Conservation (phyloP, 2,113 vertebrate species). For the Numida meleagris region DNA sequence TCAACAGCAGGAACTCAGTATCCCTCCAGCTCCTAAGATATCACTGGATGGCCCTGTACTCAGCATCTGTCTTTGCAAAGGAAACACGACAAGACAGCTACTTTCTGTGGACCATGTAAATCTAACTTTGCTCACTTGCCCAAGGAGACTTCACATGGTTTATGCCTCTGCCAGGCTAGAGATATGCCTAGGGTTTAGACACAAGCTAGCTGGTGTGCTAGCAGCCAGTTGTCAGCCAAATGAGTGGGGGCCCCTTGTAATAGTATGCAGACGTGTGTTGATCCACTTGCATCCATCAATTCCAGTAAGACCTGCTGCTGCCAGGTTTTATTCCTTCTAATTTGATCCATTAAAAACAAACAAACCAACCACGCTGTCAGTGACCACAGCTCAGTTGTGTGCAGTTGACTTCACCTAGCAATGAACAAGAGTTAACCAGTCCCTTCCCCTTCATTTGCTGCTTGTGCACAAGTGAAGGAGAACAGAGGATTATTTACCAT, state of each 20-base stretch:
- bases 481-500: not conserved
- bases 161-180: not conserved
- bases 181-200: not conserved
- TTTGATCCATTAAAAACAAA: not conserved
- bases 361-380: not conserved
- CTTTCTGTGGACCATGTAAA: not conserved
- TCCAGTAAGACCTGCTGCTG: not conserved
- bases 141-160: not conserved
- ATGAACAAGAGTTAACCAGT: not conserved
- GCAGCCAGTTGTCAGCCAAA: constrained; percentile 15
- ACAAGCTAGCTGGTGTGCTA: constrained; percentile 5
- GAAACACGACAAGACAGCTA: not conserved
- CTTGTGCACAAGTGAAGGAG: not conserved
- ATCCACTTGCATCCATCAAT: not conserved
- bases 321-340: not conserved
- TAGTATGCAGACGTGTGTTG: not conserved
- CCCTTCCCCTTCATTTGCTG: not conserved
- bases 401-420: not conserved
- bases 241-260: not conserved
- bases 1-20: not conserved
- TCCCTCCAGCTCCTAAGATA: not conserved
- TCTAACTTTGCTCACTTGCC: not conserved
- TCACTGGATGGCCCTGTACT: not conserved
- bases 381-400: not conserved
- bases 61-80: not conserved